Evolutionary conservation across 2,113 vertebrate genomes (phyloP), one percentile per base, ranked within the genome.

Genomic region (Rhineura floridana): DNA sequence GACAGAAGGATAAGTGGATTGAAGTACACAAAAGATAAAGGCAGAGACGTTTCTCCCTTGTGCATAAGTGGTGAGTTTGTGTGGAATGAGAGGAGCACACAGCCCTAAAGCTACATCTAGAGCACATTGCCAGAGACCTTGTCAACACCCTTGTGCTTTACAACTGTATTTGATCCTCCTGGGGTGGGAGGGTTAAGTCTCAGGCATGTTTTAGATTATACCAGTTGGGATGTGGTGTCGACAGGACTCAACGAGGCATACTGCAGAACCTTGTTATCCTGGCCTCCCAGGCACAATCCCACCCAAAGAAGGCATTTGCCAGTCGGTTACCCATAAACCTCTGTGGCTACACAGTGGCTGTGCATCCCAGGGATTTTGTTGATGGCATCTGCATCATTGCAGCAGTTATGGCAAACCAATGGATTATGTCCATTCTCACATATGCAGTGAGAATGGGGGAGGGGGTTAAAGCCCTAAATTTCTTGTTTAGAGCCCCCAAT

Each of bases 201-300:
- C 94, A 44, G 73, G 73, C 84, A 69, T 96, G 95, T 87, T 96
- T 96, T 93, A 1, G 85, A 93, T 96, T 95, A 96, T 84, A 78
- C 80, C 89, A 81, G 89, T 92, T 67, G 90, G 92, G 90, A 91
- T 73, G 91, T 48, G 11, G 92, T 65, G 94, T 83, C 95, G 95
- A 96, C 95, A 96, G 92, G 84, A 42, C 83, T 85, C 89, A 23
- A 81, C 28, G 82, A 94, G 88, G 84, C 91, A 76, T 93, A 90
- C 83, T 52, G 73, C 28, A 46, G 63, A 89, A 83, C 89, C 89
- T 84, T 86, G 28, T 85, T 93, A 65, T 0, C 83, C 85, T 86
- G 89, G 69, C 36, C 19, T 83, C 70, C 91, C 42, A 5, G 82
- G 88, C 78, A 65, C 81, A 78, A 44, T 44, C 84, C 42, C 0